Base-by-base conservation (phyloP, 2,888 invertebrate species). In the Dasysyrphus albostriatus region DNA sequence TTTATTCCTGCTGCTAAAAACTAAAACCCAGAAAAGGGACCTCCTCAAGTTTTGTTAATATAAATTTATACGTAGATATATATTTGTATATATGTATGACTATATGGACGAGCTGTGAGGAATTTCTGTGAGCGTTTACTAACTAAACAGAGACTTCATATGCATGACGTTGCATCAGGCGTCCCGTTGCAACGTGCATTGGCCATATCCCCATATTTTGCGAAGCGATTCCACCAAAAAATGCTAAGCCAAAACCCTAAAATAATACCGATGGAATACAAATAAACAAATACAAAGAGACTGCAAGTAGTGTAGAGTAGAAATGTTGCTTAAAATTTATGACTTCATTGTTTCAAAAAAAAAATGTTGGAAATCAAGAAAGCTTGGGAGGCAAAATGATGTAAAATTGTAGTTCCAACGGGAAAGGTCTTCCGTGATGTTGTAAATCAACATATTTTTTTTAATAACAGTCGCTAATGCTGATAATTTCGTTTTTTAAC, bases 1-100 rank as follows among this genome's bases (percentile, higher is more conserved):
- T 49, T 82, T 81, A 81, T 81, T 73, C 54, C 51, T 69, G 73
- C 84, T 69, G 67, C 67, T 69, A 3, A 54, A 82, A 83, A 80
- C 74, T 58, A 63, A 69, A 54, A 63, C 49, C 42, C 59, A 69
- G 44, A 54, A 54, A 67, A 56, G 42, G 59, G 72, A 73, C 65
- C 44, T 56, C 37, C 56, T 56, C 16, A 44, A 49, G 47, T 56
- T 65, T 34, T 59, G 39, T 59, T 39, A 19, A 59, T 37, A 58
- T 10, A 58, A 4, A 8, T 16, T n/a, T 2, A 4, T 14, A n/a
- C 1, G 29, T 7, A 6, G 14, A 54, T 14, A 6, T 51, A 7
- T 14, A 29, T 54, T 5, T 54, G 29, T 29, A 32, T 29, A 32
- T 29, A n/a, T 14, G 19, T 0, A 14, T 19, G 6, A 9, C 4